phyloP scores from a whole-genome alignment of 2,113 vertebrate species.

The Oreotrochilus melanogaster region DNA sequence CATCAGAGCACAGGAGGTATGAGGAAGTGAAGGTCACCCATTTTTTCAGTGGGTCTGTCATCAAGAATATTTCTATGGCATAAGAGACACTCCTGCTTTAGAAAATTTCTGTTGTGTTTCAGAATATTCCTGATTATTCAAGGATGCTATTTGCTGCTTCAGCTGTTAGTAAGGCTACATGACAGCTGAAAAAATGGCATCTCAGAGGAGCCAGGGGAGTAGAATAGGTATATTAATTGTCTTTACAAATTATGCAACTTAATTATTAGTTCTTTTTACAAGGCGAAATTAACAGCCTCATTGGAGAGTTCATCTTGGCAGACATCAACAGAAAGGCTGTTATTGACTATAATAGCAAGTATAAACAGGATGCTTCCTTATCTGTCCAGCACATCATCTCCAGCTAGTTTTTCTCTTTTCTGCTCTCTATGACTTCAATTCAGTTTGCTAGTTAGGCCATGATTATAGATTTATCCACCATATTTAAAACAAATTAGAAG shows the following conservation, averaged over 20 bases:
- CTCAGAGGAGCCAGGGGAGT: not conserved
- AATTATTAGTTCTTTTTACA: conserved; percentile 9
- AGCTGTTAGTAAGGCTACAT: not conserved
- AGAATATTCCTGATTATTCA: not conserved
- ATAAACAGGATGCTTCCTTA: not conserved
- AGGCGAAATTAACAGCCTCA: not conserved
- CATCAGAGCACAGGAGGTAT: not conserved
- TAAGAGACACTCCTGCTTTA: not conserved
- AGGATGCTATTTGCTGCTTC: not conserved
- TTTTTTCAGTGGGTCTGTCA: not conserved
- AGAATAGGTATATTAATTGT: not conserved
- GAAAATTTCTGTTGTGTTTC: not conserved
- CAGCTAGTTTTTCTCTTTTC: not conserved
- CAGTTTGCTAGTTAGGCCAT: not conserved
- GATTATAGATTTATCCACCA: not conserved
- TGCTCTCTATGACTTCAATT: not conserved
- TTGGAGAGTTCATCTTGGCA: not conserved
- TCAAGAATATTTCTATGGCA: not conserved
- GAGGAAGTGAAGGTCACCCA: accelerated
- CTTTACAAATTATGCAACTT: not conserved
- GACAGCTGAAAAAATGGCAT: not conserved
- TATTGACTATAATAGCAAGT: not conserved
- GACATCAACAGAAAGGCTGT: not conserved
- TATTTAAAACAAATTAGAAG: not conserved
- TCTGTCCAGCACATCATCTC: not conserved